Percentiles rank a stretch among this genome's conserved stretches.
These are phyloP conservation scores for Pagetopsis macropterus DNA, from an alignment of 2,797 vertebrate species.

Conservation along the genomic window DNA sequence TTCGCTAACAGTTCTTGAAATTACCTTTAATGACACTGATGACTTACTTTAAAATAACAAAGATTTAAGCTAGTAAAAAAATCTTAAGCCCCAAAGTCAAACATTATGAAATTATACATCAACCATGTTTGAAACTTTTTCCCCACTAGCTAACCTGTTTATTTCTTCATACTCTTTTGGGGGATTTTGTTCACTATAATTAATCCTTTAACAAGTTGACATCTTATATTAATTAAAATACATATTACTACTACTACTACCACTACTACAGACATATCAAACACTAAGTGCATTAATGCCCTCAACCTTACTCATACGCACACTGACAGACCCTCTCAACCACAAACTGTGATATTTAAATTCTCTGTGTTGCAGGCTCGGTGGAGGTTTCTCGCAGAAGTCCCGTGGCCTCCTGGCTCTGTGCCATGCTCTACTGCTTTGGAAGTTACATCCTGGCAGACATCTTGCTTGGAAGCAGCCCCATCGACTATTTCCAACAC, in stretches of 20 bases:
- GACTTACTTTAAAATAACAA: background rate
- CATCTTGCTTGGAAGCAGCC: slow-evolving; percentile 91
- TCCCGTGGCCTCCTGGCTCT: slow-evolving; percentile 96
- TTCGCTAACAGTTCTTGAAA: slow-evolving; percentile 7
- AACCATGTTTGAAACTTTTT: background rate
- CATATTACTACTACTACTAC: background rate
- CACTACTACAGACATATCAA: background rate
- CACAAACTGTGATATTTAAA: background rate
- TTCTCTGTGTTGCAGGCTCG: slow-evolving; percentile 74
- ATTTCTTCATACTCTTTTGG: background rate
- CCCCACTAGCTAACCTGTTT: background rate
- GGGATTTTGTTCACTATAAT: too few species aligned
- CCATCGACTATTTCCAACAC: slow-evolving; percentile 93
- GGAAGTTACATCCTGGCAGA: slow-evolving; percentile 96
- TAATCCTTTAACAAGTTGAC: background rate
- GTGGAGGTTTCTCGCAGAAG: slow-evolving; percentile 93
- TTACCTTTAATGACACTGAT: background rate
- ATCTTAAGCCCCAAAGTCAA: too few species aligned
- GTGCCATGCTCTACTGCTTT: slow-evolving; percentile 98
- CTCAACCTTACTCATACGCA: background rate
- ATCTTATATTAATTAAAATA: background rate
- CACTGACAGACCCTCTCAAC: background rate
- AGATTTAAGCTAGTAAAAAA: background rate
- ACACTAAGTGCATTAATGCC: background rate
- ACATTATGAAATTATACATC: background rate